Evolutionary conservation across 2,113 vertebrate species (phyloP).

Genomic region (Holacanthus passer): DNA sequence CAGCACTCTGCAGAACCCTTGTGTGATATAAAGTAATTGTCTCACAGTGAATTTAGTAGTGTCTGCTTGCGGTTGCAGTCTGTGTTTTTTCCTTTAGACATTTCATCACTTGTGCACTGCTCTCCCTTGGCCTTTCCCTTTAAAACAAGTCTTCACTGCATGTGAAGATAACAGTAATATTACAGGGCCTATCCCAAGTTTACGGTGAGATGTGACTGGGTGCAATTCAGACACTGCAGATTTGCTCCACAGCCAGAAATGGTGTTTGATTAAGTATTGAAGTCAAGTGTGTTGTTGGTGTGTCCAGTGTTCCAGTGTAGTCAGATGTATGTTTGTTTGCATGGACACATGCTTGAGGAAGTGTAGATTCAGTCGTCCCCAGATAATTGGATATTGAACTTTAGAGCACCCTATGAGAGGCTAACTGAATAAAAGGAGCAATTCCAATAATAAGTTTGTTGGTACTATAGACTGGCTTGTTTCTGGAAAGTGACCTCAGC

Average conservation of each 20-base stretch:
- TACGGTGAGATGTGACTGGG: neutral
- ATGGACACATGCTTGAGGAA: neutral
- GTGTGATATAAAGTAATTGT: slow-evolving; percentile 20
- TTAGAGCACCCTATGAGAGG: neutral
- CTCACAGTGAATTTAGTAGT: slow-evolving; percentile 37
- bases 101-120: slow-evolving; percentile 8
- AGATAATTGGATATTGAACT: slow-evolving; percentile 59
- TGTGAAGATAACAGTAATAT: slow-evolving; percentile 7
- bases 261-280: neutral
- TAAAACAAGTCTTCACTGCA: slow-evolving; percentile 19
- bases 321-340: neutral
- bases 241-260: neutral
- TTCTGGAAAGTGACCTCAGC: too few species aligned
- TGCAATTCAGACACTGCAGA: neutral
- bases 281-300: neutral
- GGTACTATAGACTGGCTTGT: too few species aligned
- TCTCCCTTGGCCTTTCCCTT: slow-evolving; percentile 7
- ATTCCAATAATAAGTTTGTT: too few species aligned
- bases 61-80: neutral
- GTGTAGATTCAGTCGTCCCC: slow-evolving; percentile 22
- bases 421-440: too few species aligned
- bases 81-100: slow-evolving; percentile 22
- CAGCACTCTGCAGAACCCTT: slow-evolving; percentile 2
- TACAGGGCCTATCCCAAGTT: neutral
- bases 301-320: too few species aligned